Percentiles rank a stretch among this genome's conserved stretches.
These are phyloP conservation scores for Lycia hirtaria DNA, from an alignment of 2,888 invertebrate genomes.

Conservation along the genomic window DNA sequence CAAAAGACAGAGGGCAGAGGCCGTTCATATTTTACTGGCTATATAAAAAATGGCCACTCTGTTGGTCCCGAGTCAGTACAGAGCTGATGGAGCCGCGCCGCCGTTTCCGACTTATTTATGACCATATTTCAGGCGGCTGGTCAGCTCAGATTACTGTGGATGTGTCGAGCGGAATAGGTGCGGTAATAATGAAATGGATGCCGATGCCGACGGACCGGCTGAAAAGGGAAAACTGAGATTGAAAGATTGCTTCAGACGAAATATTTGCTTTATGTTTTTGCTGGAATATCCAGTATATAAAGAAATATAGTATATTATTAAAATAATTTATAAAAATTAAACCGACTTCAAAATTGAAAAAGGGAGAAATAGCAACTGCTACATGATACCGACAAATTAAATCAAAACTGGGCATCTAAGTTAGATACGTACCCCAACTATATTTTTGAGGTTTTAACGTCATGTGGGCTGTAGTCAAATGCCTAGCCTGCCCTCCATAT, in stretches of 20 bases:
- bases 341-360: no score
- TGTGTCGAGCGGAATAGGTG: constrained; percentile 7
- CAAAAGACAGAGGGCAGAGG: constrained; percentile 38
- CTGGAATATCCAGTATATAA: no score
- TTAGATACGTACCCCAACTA: no score
- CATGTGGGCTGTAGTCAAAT: no score
- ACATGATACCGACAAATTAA: no score
- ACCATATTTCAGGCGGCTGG: constrained; percentile 23
- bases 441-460: no score
- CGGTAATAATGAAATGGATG: constrained; percentile 1
- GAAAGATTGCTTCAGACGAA: not conserved
- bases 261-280: not conserved
- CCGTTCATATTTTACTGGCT: constrained; percentile 46
- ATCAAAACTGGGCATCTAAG: no score
- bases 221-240: not conserved
- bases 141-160: constrained; percentile 23
- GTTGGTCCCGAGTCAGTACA: constrained; percentile 27
- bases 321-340: no score
- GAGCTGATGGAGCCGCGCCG: constrained; percentile 17
- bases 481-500: no score
- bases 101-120: constrained; percentile 29
- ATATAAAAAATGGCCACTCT: constrained; percentile 41
- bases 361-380: no score
- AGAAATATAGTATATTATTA: no score
- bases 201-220: not conserved